These are phyloP conservation scores for Zeus faber DNA, from an alignment of 2,113 vertebrate species.

Conservation along the genomic window DNA sequence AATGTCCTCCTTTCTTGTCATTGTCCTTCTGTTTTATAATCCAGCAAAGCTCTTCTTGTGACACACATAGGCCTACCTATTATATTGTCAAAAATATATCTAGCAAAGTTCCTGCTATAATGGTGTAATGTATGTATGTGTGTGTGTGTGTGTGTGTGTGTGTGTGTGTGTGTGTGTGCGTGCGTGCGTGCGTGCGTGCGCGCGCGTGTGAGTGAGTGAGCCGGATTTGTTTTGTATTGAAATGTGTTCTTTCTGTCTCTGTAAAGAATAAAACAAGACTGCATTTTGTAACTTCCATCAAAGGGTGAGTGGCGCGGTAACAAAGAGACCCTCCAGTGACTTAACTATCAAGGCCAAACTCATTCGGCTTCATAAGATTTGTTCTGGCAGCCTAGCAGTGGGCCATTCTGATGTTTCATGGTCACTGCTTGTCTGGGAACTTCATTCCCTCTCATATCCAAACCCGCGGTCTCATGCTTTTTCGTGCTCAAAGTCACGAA, in stretches of 20 bases:
- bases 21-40: no score
- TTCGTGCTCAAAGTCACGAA: no score
- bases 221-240: neutral
- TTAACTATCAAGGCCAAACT: neutral
- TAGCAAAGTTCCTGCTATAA: no score
- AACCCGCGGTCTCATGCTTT: no score
- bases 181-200: neutral
- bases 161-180: neutral
- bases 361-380: neutral
- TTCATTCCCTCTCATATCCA: no score
- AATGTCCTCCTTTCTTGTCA: conserved; percentile 31
- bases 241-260: neutral
- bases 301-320: neutral
- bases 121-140: neutral
- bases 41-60: no score
- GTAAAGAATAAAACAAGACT: neutral
- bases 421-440: conserved; percentile 2
- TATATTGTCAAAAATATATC: no score
- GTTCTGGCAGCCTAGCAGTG: neutral
- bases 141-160: conserved; percentile 5
- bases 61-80: no score
- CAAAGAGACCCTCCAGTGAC: neutral
- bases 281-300: neutral
- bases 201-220: neutral
- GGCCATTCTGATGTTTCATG: neutral